These are phyloP conservation scores for Lepeophtheirus salmonis DNA, from an alignment of 1,140 invertebrate species.

Conservation along the genomic window DNA sequence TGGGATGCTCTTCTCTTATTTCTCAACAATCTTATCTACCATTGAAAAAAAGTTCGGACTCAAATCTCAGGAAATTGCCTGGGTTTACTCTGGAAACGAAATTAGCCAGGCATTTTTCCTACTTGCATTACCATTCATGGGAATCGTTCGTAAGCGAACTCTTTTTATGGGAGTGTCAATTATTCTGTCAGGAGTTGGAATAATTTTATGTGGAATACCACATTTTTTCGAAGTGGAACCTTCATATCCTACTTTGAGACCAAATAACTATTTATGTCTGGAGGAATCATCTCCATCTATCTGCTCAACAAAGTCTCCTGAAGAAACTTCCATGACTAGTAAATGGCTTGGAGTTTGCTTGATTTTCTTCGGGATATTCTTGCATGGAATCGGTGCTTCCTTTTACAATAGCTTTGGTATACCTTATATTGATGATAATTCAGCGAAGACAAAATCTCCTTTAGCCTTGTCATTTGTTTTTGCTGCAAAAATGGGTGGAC, in stretches of 20 bases:
- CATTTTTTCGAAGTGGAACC: neutral
- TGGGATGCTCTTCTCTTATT: slow-evolving; percentile 8
- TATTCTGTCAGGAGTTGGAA: slow-evolving; percentile 2
- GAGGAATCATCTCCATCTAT: neutral
- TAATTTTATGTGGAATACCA: neutral
- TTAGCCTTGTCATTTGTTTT: neutral
- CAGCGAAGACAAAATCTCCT: slow-evolving; percentile 6
- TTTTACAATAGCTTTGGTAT: slow-evolving; percentile 15
- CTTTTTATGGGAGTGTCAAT: slow-evolving; percentile 10
- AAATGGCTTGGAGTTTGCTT: neutral
- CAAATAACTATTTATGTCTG: neutral
- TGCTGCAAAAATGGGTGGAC: slow-evolving; percentile 3
- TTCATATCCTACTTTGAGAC: neutral
- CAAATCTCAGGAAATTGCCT: slow-evolving; percentile 10
- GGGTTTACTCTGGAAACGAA: slow-evolving; percentile 16
- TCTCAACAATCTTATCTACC: slow-evolving; percentile 10
- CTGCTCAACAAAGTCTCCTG: neutral
- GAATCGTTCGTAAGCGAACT: neutral
- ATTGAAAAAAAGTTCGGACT: slow-evolving; percentile 15
- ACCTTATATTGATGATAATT: slow-evolving; percentile 12
- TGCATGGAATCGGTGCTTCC: slow-evolving; percentile 6
- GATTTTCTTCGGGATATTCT: slow-evolving; percentile 13
- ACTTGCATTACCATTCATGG: slow-evolving; percentile 3
- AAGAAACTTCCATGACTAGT: neutral
- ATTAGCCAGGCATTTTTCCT: slow-evolving; percentile 16